Conservation (phyloP, 2,797 vertebrate species). For the Bryconaethiops microstoma region DNA sequence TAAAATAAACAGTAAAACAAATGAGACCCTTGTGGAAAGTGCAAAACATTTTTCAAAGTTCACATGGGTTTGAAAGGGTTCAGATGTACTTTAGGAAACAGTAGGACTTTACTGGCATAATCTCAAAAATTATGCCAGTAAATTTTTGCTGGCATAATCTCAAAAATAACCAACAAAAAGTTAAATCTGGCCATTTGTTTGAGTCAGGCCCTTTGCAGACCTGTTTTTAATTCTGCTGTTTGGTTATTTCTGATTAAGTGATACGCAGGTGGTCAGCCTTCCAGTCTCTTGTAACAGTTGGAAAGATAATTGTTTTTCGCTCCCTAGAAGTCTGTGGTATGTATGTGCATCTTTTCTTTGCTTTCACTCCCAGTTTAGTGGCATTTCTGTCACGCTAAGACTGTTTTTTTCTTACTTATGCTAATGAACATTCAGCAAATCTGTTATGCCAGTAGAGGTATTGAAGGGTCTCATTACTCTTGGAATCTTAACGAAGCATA, state of each 20-base stretch:
- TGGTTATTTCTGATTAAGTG: constrained; percentile 35
- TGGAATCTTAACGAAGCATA: constrained; percentile 12
- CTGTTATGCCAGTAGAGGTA: neutral
- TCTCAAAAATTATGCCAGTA: neutral
- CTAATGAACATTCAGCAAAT: constrained; percentile 4
- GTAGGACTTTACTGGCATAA: neutral
- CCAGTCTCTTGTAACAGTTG: constrained; percentile 6
- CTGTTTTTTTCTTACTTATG: constrained; percentile 15
- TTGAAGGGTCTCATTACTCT: constrained; percentile 27
- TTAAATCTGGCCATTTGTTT: neutral
- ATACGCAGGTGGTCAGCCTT: constrained; percentile 36
- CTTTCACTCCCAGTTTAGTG: constrained; percentile 8
- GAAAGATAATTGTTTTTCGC: constrained; percentile 34
- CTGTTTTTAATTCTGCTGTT: constrained; percentile 9
- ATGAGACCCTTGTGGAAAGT: too few species aligned
- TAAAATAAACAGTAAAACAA: too few species aligned
- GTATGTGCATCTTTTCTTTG: constrained; percentile 22
- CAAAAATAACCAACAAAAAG: neutral
- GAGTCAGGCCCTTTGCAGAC: neutral
- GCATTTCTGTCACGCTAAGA: neutral
- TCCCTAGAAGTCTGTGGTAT: constrained; percentile 6
- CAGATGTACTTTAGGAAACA: too few species aligned
- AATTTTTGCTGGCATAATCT: neutral
- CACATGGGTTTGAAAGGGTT: too few species aligned
- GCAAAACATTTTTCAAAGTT: too few species aligned